phyloP scores from a whole-genome alignment of 1,140 invertebrate genomes.

The Idris sp. region DNA sequence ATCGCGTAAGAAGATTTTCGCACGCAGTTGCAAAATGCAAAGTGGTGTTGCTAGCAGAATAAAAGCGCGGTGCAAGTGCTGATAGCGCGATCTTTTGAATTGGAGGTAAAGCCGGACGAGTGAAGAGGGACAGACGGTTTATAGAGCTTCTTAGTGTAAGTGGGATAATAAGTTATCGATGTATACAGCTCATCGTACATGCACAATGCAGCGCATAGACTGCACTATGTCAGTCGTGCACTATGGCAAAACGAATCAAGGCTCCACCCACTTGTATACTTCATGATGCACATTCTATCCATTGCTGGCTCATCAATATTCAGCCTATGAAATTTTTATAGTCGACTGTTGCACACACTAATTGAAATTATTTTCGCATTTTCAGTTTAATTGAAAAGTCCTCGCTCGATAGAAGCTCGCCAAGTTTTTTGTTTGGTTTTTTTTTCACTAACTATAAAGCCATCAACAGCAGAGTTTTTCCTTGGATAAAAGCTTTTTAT shows the following conservation, averaged over 20 bases:
- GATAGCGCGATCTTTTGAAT: slow-evolving; percentile 15
- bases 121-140: slow-evolving; percentile 19
- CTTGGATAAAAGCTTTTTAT: background rate
- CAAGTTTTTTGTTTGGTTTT: no score
- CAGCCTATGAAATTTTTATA: slow-evolving; percentile 48
- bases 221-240: slow-evolving; percentile 35
- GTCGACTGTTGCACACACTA: slow-evolving; percentile 34
- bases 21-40: slow-evolving; percentile 37
- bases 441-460: slow-evolving; percentile 17
- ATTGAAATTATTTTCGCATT: slow-evolving; percentile 53
- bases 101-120: slow-evolving; percentile 1
- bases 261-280: slow-evolving; percentile 22
- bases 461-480: background rate
- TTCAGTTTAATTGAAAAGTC: slow-evolving; percentile 32
- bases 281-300: slow-evolving; percentile 41
- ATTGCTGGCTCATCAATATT: slow-evolving; percentile 48
- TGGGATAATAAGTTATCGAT: slow-evolving; percentile 54
- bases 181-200: slow-evolving; percentile 45
- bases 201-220: slow-evolving; percentile 43
- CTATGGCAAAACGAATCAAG: slow-evolving; percentile 36
- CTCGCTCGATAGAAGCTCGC: slow-evolving; percentile 26
- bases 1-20: slow-evolving; percentile 24
- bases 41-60: slow-evolving; percentile 10
- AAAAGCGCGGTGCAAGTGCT: slow-evolving; percentile 11
- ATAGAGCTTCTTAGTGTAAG: slow-evolving; percentile 26